These are phyloP conservation scores for Polylopha cassiicola DNA, from an alignment of 2,888 invertebrate species.

Conservation along the genomic window DNA sequence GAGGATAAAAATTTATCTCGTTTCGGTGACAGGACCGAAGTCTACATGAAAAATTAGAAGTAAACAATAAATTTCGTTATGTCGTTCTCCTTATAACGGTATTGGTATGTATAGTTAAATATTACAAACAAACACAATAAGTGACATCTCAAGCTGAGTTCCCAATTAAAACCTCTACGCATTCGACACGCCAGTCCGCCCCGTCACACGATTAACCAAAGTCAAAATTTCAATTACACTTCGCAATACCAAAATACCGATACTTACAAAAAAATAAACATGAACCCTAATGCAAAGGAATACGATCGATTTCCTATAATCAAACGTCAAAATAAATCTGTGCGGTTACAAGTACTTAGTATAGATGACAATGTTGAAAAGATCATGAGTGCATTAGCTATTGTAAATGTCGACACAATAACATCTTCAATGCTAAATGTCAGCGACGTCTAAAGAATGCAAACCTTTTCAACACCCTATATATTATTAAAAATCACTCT, in stretches of 20 bases:
- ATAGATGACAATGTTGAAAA: conserved; percentile 70
- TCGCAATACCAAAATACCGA: conserved; percentile 28
- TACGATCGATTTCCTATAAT: conserved; percentile 4
- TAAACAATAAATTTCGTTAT: too few relatives aligned
- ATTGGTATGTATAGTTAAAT: too few relatives aligned
- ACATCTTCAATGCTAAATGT: conserved; percentile 53
- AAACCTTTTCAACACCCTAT: conserved; percentile 6
- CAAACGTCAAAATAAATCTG: conserved; percentile 20
- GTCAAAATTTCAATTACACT: conserved; percentile 73
- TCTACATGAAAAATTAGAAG: too few relatives aligned
- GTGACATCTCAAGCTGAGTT: conserved; percentile 48
- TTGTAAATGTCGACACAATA: conserved; percentile 55
- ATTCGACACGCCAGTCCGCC: conserved; percentile 56
- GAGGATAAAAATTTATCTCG: too few relatives aligned
- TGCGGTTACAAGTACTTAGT: conserved; percentile 58
- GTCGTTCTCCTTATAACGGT: too few relatives aligned
- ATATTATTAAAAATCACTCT: conserved; percentile 24
- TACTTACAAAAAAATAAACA: conserved; percentile 16
- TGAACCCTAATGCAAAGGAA: conserved; percentile 22
- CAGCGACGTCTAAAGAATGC: conserved; percentile 46
- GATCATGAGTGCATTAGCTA: conserved; percentile 72
- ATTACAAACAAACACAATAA: too few relatives aligned
- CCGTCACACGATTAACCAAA: conserved; percentile 70
- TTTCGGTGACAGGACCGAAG: too few relatives aligned
- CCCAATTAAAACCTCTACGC: conserved; percentile 46